Evolutionary conservation across 2,797 vertebrate genomes (phyloP).

Genomic region (Microchirus variegatus): DNA sequence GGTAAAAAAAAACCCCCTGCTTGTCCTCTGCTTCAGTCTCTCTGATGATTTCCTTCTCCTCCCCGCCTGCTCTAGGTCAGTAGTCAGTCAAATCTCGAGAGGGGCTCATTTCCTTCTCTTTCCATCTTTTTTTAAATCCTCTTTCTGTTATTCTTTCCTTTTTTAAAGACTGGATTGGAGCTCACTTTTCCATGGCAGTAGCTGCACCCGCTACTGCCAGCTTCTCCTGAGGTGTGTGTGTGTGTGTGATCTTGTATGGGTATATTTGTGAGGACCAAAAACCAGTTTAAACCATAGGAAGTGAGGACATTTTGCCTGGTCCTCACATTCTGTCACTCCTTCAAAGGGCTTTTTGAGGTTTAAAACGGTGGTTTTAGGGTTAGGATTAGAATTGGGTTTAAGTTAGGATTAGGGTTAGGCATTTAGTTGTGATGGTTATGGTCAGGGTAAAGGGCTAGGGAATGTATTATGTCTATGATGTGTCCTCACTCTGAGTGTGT

Average conservation of each 20-base stretch:
- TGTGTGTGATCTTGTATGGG: constrained; percentile 17
- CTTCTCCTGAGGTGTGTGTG: constrained; percentile 30
- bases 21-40: constrained; percentile 1
- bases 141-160: background rate
- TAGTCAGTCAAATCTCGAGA: constrained; percentile 33
- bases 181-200: constrained; percentile 34
- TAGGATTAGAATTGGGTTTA: too few relatives aligned
- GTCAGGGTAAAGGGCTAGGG: too few relatives aligned
- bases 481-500: too few relatives aligned
- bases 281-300: too few relatives aligned
- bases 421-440: too few relatives aligned
- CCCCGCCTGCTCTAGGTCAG: constrained; percentile 23
- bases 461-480: too few relatives aligned
- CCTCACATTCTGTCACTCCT: too few relatives aligned
- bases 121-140: constrained; percentile 28
- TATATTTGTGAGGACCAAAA: too few relatives aligned
- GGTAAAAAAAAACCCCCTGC: constrained; percentile 9
- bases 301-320: too few relatives aligned
- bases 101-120: constrained; percentile 39
- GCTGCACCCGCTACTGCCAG: constrained; percentile 3
- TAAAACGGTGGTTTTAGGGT: too few relatives aligned
- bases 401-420: too few relatives aligned
- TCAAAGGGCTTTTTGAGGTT: too few relatives aligned
- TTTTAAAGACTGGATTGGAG: constrained; percentile 25
- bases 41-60: constrained; percentile 2